Conservation (phyloP, 2,797 vertebrate species). For the Phyllotis vaccarum region DNA sequence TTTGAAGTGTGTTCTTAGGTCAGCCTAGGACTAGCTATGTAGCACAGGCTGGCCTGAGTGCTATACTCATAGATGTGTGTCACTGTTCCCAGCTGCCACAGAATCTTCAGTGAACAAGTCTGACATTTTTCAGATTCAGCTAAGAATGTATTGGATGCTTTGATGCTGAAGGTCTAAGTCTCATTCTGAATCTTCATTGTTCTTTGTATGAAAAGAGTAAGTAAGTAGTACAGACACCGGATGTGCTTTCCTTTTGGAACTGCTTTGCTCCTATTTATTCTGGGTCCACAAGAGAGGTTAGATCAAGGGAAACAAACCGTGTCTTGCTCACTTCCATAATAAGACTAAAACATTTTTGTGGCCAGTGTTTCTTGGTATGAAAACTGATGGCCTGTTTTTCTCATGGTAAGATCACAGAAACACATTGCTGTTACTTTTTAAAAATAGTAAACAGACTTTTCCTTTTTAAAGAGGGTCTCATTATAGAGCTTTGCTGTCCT, state of each 20-base stretch:
- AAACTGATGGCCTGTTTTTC: constrained; percentile 48
- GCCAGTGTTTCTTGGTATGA: constrained; percentile 5
- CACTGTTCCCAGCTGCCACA: background rate
- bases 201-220: background rate
- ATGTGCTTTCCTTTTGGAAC: background rate
- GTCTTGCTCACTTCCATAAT: background rate
- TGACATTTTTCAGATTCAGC: constrained; percentile 35
- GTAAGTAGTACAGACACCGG: background rate
- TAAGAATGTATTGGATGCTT: constrained; percentile 29
- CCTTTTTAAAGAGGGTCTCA: background rate
- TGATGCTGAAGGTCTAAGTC: constrained; percentile 31
- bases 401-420: constrained; percentile 27
- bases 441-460: background rate
- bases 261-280: background rate
- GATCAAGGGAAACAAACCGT: background rate
- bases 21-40: background rate
- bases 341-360: background rate
- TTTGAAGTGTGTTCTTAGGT: background rate
- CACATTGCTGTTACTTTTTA: background rate
- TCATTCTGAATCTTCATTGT: background rate
- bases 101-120: constrained; percentile 9
- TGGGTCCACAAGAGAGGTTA: background rate
- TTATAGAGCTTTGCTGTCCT: background rate
- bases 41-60: background rate
- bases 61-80: background rate